Evolutionary conservation across 2,797 vertebrate species (phyloP).

Genomic region (Meda fulgida): DNA sequence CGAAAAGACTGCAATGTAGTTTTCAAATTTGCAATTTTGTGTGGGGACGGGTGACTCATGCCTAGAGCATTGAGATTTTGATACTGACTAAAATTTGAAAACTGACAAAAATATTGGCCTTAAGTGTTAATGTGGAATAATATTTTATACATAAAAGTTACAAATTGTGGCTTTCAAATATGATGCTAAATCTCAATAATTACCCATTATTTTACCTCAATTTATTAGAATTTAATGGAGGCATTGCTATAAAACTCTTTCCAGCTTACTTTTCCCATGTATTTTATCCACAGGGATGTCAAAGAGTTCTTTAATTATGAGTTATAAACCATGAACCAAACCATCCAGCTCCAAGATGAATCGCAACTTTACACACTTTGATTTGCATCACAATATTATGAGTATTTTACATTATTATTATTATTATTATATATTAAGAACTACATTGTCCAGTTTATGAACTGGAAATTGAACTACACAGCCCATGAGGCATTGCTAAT

Average conservation of each 20-base stretch:
- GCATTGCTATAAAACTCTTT: neutral
- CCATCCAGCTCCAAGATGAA: neutral
- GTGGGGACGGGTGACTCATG: neutral
- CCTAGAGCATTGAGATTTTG: neutral
- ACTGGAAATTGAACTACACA: too few relatives aligned
- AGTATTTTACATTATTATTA: too few relatives aligned
- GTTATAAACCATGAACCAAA: neutral
- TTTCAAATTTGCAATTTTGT: neutral
- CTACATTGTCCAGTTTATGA: too few relatives aligned
- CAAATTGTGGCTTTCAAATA: neutral
- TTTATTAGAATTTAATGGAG: neutral
- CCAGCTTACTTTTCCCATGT: neutral
- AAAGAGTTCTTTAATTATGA: neutral
- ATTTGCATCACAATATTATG: too few relatives aligned
- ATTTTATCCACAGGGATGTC: neutral
- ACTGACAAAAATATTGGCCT: neutral
- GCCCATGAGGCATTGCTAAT: too few relatives aligned
- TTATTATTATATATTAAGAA: too few relatives aligned
- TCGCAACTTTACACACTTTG: neutral
- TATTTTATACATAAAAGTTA: neutral
- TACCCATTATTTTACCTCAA: neutral
- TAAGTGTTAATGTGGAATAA: constrained; percentile 4
- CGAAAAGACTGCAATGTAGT: neutral
- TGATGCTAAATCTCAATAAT: neutral
- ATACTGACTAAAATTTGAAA: neutral